A percentile compares a stretch with the other conserved stretches of the same genome.
phyloP scores from a whole-genome alignment of 2,888 invertebrate genomes.

The Copidosoma aretas region DNA sequence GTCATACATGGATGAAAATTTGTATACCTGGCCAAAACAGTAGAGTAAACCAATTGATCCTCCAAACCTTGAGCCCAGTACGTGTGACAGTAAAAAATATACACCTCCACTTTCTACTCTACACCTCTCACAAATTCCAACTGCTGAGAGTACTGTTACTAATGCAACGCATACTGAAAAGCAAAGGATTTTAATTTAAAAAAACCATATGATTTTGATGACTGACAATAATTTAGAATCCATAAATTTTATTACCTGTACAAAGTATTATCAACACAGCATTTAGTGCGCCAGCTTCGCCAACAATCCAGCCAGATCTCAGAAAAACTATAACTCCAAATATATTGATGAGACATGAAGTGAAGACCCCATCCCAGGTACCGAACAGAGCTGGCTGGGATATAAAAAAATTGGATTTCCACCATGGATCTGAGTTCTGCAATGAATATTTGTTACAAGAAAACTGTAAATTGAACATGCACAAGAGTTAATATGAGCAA shows the following conservation, averaged over 20 bases:
- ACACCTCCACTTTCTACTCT: conserved; percentile 97
- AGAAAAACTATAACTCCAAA: conserved; percentile 98
- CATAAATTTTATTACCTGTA: conserved; percentile 67
- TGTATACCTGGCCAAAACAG: conserved; percentile 89
- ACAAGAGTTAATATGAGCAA: conserved; percentile 3
- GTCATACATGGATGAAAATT: conserved; percentile 11
- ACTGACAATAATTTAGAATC: conserved; percentile 24
- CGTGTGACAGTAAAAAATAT: conserved; percentile 93
- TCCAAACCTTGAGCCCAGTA: conserved; percentile 90
- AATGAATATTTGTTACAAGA: conserved; percentile 43
- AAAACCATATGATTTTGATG: neutral
- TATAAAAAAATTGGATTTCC: conserved; percentile 96
- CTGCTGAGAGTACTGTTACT: conserved; percentile 91
- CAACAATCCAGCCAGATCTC: conserved; percentile 97
- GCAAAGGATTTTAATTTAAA: conserved; percentile 33
- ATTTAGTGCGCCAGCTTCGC: conserved; percentile 83
- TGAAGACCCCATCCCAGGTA: conserved; percentile 98
- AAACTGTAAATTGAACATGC: neutral
- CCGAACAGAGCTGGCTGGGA: conserved; percentile 95
- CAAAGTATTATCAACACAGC: conserved; percentile 81
- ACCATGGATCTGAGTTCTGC: conserved; percentile 87
- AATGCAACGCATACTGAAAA: conserved; percentile 83
- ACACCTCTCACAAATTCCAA: conserved; percentile 95
- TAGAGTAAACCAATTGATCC: conserved; percentile 92
- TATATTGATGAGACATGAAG: conserved; percentile 95